Evolutionary conservation across 1,140 invertebrate species (phyloP).

Genomic region (Macrobrachium rosenbergii): DNA sequence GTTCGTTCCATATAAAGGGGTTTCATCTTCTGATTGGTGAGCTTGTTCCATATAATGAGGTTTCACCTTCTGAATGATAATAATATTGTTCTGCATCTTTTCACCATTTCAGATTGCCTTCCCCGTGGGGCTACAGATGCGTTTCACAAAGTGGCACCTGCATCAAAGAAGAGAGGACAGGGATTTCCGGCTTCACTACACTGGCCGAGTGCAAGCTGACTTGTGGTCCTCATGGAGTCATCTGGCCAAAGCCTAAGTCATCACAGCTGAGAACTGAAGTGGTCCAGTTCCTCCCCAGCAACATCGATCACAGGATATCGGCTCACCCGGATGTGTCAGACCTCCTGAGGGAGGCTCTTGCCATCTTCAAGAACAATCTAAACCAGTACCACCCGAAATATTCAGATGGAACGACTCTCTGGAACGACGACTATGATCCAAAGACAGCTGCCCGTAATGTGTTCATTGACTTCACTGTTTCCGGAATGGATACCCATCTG

Average conservation of each 20-base stretch:
- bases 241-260: slow-evolving; percentile 82
- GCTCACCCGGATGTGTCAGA: neutral
- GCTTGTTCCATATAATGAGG: no score
- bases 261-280: neutral
- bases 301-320: neutral
- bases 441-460: slow-evolving; percentile 14
- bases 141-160: neutral
- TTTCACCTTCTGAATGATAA: no score
- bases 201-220: slow-evolving; percentile 67
- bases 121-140: slow-evolving; percentile 48
- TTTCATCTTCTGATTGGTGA: no score
- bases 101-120: slow-evolving; percentile 15
- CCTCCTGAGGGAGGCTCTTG: slow-evolving; percentile 24
- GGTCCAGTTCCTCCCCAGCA: slow-evolving; percentile 35
- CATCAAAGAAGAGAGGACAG: slow-evolving; percentile 25
- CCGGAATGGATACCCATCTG: slow-evolving; percentile 14
- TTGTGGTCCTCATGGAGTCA: slow-evolving; percentile 71
- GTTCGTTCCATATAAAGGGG: no score
- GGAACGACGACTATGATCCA: slow-evolving; percentile 15
- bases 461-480: slow-evolving; percentile 12
- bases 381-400: slow-evolving; percentile 48
- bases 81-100: neutral
- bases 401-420: neutral
- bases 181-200: neutral
- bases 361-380: slow-evolving; percentile 33